These are phyloP conservation scores for Ptychodera flava DNA, from an alignment of 35 echinoderm and acorn worm genomes.

Conservation along the genomic window DNA sequence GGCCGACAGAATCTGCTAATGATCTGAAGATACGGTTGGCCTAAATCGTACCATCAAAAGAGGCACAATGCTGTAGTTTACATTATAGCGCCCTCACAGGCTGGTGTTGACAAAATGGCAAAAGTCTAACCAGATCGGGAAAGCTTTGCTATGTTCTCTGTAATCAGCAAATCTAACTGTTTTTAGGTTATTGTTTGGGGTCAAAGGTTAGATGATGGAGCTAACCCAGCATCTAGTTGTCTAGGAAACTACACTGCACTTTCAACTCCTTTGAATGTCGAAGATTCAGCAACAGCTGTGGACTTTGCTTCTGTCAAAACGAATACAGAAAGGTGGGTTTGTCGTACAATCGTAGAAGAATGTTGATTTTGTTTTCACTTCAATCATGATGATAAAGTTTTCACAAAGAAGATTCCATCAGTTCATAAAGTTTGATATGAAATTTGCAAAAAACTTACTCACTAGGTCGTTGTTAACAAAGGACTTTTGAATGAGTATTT, in stretches of 20 bases:
- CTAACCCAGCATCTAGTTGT: background rate
- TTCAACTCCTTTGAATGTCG: conserved; percentile 52
- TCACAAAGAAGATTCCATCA: background rate
- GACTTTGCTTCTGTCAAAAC: conserved; percentile 66
- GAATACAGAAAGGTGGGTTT: conserved; percentile 45
- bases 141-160: too few species aligned
- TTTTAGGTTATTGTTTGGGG: conserved; percentile 90
- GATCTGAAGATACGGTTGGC: background rate
- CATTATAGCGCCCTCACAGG: too few species aligned
- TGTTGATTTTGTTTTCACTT: background rate
- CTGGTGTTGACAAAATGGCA: too few species aligned
- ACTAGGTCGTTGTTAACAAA: too few species aligned
- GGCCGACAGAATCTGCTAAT: background rate
- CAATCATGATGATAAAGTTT: background rate
- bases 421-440: background rate
- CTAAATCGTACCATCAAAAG: too few species aligned
- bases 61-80: too few species aligned
- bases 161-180: too few species aligned
- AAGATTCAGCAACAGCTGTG: conserved; percentile 72
- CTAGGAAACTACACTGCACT: conserved; percentile 49
- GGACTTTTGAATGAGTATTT: too few species aligned
- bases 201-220: conserved; percentile 9
- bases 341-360: background rate
- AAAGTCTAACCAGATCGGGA: too few species aligned
- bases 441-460: background rate